Evolutionary conservation across 2,888 invertebrate genomes (phyloP).

Genomic region (Stenurella melanura): DNA sequence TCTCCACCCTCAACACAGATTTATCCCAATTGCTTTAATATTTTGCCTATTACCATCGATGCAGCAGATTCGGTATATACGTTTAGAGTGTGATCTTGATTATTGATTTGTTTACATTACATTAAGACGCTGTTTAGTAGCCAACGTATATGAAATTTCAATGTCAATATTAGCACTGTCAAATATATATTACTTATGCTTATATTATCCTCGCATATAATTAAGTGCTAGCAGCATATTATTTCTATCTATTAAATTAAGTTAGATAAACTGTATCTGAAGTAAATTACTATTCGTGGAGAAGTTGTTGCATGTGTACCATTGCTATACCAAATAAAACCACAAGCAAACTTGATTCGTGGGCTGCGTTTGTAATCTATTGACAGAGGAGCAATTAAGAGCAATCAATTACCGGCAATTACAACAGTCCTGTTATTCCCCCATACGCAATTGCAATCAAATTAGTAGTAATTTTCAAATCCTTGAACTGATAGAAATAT

Average conservation of each 20-base stretch:
- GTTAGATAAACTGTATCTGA: slow-evolving; percentile 18
- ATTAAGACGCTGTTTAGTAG: too few relatives aligned
- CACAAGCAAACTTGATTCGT: slow-evolving; percentile 50
- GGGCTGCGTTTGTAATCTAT: slow-evolving; percentile 56
- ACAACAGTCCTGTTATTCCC: slow-evolving; percentile 50
- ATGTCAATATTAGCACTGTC: slow-evolving; percentile 10
- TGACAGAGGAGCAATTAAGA: slow-evolving; percentile 62
- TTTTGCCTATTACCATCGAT: too few relatives aligned
- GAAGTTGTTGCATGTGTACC: slow-evolving; percentile 30
- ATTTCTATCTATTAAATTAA: slow-evolving; percentile 12
- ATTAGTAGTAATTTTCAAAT: slow-evolving; percentile 48
- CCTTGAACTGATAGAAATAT: neutral
- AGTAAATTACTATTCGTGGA: slow-evolving; percentile 24
- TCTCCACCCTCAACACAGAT: too few relatives aligned
- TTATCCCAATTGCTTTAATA: too few relatives aligned
- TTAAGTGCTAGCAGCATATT: slow-evolving; percentile 21
- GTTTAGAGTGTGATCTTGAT: too few relatives aligned
- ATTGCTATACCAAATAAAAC: slow-evolving; percentile 38
- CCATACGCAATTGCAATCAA: slow-evolving; percentile 51
- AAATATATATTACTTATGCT: slow-evolving; percentile 17
- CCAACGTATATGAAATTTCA: too few relatives aligned
- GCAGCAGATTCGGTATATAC: too few relatives aligned
- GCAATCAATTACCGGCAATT: slow-evolving; percentile 62
- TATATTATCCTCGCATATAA: slow-evolving; percentile 11
- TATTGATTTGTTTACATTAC: too few relatives aligned